Percentiles rank a stretch among this genome's conserved stretches.
phyloP scores from a whole-genome alignment of 2,113 vertebrate genomes.

The Aldabrachelys gigantea region DNA sequence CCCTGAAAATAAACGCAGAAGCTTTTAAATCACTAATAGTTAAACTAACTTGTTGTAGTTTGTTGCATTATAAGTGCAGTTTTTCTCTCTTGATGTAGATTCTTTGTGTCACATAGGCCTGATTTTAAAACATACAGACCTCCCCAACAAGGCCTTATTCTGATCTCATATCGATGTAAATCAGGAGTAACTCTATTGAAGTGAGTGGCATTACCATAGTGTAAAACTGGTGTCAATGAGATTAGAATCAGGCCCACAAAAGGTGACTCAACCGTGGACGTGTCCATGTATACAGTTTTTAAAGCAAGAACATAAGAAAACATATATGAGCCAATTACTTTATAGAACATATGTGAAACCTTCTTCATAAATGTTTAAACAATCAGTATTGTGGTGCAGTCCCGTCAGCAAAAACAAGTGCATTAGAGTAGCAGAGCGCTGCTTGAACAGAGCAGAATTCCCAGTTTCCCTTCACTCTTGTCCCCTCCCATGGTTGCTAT shows the following conservation, averaged over 20 bases:
- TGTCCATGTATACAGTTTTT: constrained; percentile 1
- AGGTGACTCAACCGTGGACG: background rate
- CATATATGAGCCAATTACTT: background rate
- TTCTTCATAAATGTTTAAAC: constrained; percentile 56
- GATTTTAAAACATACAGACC: background rate
- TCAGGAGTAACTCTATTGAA: background rate
- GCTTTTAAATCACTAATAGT: background rate
- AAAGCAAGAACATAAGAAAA: constrained; percentile 8
- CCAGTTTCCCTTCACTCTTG: background rate
- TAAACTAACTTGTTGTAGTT: background rate
- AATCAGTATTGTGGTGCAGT: background rate
- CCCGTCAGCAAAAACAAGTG: constrained; percentile 32
- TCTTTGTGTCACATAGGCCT: background rate
- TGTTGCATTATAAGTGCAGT: background rate
- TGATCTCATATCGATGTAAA: background rate
- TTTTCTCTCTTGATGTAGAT: background rate
- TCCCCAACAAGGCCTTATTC: background rate
- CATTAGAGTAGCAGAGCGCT: constrained; percentile 15
- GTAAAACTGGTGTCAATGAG: constrained; percentile 1
- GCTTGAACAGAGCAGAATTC: background rate
- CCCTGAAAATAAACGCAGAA: background rate
- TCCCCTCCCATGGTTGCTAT: background rate
- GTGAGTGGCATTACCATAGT: background rate
- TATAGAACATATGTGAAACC: background rate
- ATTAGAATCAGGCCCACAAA: background rate